phyloP scores from a whole-genome alignment of 2,797 vertebrate genomes.

The Myotis findleyi region DNA sequence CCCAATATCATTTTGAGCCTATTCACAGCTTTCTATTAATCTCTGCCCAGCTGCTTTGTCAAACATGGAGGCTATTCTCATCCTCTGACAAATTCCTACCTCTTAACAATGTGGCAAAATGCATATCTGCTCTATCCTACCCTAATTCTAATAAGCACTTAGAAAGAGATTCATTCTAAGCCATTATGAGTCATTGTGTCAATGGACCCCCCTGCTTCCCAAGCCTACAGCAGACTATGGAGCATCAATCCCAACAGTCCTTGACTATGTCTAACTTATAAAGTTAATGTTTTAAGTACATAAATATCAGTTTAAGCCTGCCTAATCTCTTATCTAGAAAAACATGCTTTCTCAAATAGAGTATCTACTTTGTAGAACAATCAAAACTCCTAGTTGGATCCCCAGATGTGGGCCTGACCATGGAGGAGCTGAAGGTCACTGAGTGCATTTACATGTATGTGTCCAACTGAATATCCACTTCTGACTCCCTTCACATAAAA shows the following conservation, averaged over 20 bases:
- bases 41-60: background rate
- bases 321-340: background rate
- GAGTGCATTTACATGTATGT: background rate
- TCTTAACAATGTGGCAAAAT: background rate
- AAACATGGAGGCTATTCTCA: slow-evolving; percentile 4
- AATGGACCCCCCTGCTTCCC: background rate
- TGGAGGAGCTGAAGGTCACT: background rate
- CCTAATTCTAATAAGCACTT: background rate
- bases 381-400: background rate
- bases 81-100: slow-evolving; percentile 18
- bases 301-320: background rate
- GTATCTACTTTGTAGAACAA: background rate
- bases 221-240: background rate
- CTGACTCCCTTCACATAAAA: background rate
- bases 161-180: background rate
- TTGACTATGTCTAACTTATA: background rate
- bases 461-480: background rate
- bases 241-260: background rate
- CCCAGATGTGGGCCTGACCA: background rate
- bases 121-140: background rate
- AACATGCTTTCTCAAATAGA: background rate
- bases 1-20: background rate
- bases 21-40: slow-evolving; percentile 29
- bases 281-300: background rate
- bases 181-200: background rate